Base-by-base conservation (phyloP, 2,888 invertebrate species). In the Drosophila bunnanda region DNA sequence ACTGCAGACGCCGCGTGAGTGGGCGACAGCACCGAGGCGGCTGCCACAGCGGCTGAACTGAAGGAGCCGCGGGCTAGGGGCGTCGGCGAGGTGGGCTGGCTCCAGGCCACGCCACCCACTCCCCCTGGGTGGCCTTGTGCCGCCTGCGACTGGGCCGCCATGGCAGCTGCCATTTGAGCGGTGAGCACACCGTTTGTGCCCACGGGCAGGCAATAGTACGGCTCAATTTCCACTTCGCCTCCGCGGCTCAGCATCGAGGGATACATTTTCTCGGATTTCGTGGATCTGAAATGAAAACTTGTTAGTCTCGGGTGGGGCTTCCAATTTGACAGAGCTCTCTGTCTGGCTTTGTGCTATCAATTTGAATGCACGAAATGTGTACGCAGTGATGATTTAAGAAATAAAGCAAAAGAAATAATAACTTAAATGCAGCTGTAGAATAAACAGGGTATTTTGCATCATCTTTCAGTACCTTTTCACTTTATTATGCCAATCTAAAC, bases 201-300 rank as follows among this genome's bases (percentile, higher is more conserved):
- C 70, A 97, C 96, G 1, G 97, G 97, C 78, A 97, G 94, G 92
- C 97, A 97, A 91, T 97, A 97, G 92, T 97, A 97, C 0, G 97
- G 96, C 90, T 97, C 97, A 77, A 96, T 95, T 91, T 97, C 97
- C 70, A 96, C 96, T 87, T 97, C 95, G 81, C 95, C 95, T 89
- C 96, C 96, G 75, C 96, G 93, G 84, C 96, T 97, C 88, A 97
- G 93, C 97, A 97, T 97, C 73, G 97, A 97, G 38, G 97, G 97
- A 92, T 98, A 98, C 91, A 98, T 94, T 93, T 98, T 98, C 92
- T 98, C 98, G 12, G 98, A 98, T 93, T 98, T 98, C 20, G 98
- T 98, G 44, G 98, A 98, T 93, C 97, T 97, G 94, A 52, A 70
- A 57, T 41, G 50, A 36, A 64, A 48, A 44, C 41, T 54, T 53